Evolutionary conservation across 1,140 invertebrate genomes (phyloP).

Genomic region (Atta cephalotes): DNA sequence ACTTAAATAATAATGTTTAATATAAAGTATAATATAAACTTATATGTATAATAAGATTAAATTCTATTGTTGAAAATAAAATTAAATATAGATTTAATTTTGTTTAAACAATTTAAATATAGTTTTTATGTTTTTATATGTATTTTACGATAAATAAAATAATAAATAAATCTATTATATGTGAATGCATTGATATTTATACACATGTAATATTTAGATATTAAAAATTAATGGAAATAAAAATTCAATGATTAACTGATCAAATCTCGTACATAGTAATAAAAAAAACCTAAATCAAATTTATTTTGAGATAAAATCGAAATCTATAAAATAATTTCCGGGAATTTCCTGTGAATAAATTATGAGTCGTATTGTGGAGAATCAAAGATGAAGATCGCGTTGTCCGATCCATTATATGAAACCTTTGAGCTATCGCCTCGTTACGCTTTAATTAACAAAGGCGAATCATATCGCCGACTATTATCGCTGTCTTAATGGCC

Average conservation of each 20-base stretch:
- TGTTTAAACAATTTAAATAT: background rate
- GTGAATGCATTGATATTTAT: background rate
- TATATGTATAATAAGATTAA: background rate
- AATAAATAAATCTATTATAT: background rate
- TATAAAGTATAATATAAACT: no score
- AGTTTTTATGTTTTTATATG: background rate
- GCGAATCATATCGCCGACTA: constrained; percentile 72
- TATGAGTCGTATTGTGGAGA: constrained; percentile 55
- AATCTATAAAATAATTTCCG: constrained; percentile 31
- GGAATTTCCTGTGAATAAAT: constrained; percentile 60
- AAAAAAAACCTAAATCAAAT: constrained; percentile 29
- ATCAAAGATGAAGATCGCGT: constrained; percentile 60
- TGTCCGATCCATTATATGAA: constrained; percentile 48
- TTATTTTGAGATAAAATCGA: constrained; percentile 45
- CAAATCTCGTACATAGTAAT: background rate
- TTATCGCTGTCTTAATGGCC: constrained; percentile 70
- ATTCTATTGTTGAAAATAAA: background rate
- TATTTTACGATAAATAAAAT: background rate
- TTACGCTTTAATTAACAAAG: constrained; percentile 70
- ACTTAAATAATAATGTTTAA: background rate
- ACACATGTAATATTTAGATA: background rate
- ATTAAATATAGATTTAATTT: constrained; percentile 12
- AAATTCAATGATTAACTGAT: constrained; percentile 7
- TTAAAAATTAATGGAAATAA: background rate
- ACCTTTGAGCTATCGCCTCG: constrained; percentile 63